phyloP scores from a whole-genome alignment of 2,113 vertebrate species.

The Progne subis region DNA sequence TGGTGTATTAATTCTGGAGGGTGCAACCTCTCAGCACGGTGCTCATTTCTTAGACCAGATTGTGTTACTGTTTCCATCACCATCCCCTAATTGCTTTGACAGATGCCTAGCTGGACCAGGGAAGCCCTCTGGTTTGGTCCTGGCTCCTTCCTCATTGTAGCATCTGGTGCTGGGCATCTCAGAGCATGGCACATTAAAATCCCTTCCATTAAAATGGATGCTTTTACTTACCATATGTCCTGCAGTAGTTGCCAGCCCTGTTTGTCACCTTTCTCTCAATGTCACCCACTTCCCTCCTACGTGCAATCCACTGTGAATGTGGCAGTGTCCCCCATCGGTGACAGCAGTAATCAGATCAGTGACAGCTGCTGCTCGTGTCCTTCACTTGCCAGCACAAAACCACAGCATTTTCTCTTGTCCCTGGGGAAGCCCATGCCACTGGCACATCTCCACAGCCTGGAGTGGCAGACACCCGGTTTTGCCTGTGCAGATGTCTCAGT shows the following conservation, averaged over 20 bases:
- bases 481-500: neutral
- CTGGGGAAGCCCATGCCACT: fast-evolving
- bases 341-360: neutral
- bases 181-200: neutral
- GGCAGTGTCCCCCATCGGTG: neutral
- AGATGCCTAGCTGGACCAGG: neutral
- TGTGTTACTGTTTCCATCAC: neutral
- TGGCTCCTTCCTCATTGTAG: neutral
- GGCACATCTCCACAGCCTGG: neutral
- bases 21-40: neutral
- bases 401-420: fast-evolving
- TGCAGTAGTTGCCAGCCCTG: neutral
- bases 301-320: neutral
- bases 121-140: neutral
- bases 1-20: neutral
- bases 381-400: neutral
- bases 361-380: neutral
- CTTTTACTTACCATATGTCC: neutral
- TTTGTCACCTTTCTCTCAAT: neutral
- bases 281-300: neutral
- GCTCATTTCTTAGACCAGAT: neutral
- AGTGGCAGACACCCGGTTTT: neutral
- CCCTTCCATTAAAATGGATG: neutral
- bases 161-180: neutral
- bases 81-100: neutral